Base-by-base conservation (phyloP, 2,797 vertebrate genomes). In the Lerista edwardsae region DNA sequence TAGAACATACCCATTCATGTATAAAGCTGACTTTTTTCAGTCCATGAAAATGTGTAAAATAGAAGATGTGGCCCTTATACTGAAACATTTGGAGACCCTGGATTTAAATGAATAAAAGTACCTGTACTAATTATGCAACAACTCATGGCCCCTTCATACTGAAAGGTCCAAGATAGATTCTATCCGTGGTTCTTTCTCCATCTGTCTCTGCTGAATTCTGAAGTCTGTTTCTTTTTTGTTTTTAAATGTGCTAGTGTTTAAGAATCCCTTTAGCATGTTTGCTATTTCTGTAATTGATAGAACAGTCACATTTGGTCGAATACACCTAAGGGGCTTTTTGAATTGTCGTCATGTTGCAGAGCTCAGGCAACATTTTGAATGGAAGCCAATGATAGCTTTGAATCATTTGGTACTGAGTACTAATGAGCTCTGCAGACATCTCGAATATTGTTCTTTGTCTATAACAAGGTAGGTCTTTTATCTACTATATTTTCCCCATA, bases 371-470 rank as follows among this genome's bases (percentile, higher is more conserved):
- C 90, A 92, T 78, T 91, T 96, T 95, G 94, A 96, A 81, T 87
- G 73, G 85, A 93, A 93, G 93, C 95, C 94, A 96, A 91, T 86
- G 87, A 89, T 91, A 92, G 91, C 89, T 91, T 93, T 94, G 94
- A 95, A 93, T 96, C 92, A 91, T 94, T 94, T 93, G 88, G 73
- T 95, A 92, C 94, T 73, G 64, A 94, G 94, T 93, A 94, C 72
- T 95, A 95, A 96, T 93, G 95, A 95, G 88, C 90, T 96, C 95
- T 94, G 93, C 93, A 96, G 95, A 95, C 90, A 71, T 96, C 92
- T 95, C 86, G 91, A 76, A 93, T 94, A 88, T 82, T 84, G 1
- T 91, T 90, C 87, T 78, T 86, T 80, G 62, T 91, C 85, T 91
- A 93, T 87, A 91, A 57, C 91, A 93, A 95, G 93, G 94, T 96